Percentiles rank a stretch among this genome's conserved stretches.
phyloP scores from a whole-genome alignment of 2,888 invertebrate species.

The Cosmia trapezina region DNA sequence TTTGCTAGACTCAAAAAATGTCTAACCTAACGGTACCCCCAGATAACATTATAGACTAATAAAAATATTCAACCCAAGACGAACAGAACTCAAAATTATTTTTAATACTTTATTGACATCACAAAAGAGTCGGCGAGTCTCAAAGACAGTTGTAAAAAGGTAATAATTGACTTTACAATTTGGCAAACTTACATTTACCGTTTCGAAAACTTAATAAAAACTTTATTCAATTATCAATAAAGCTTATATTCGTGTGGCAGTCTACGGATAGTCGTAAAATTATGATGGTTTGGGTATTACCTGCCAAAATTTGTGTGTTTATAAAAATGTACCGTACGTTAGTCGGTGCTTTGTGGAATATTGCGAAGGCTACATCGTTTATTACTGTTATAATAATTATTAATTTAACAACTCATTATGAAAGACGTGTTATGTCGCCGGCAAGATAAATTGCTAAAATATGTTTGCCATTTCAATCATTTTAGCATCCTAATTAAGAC shows the following conservation, averaged over 20 bases:
- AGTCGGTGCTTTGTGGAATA: slow-evolving; percentile 60
- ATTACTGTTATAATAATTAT: slow-evolving; percentile 57
- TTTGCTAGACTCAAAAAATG: slow-evolving; percentile 41
- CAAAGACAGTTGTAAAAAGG: slow-evolving; percentile 80
- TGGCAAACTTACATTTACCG: slow-evolving; percentile 48
- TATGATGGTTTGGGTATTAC: slow-evolving; percentile 62
- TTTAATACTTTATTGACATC: slow-evolving; percentile 74
- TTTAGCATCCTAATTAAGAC: neutral
- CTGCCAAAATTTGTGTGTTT: slow-evolving; percentile 67
- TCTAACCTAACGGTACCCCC: slow-evolving; percentile 70
- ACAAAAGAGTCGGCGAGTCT: slow-evolving; percentile 76
- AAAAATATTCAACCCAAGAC: slow-evolving; percentile 70
- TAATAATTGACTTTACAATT: slow-evolving; percentile 76
- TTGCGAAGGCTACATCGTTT: slow-evolving; percentile 47
- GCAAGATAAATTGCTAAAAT: slow-evolving; percentile 13
- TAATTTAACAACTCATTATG: slow-evolving; percentile 38
- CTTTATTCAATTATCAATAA: slow-evolving; percentile 16
- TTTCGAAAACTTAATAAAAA: slow-evolving; percentile 3
- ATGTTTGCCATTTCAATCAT: neutral
- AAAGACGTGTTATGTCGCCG: slow-evolving; percentile 5
- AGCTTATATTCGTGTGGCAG: slow-evolving; percentile 39
- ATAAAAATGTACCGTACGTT: slow-evolving; percentile 60
- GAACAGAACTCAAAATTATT: slow-evolving; percentile 68
- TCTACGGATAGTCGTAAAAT: slow-evolving; percentile 1
- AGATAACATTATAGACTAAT: slow-evolving; percentile 71